A percentile compares a stretch with the other conserved stretches of the same genome.
Conservation (phyloP, 2,113 vertebrate species). For the western clawed frog (Xenopus tropicalis) region DNA sequence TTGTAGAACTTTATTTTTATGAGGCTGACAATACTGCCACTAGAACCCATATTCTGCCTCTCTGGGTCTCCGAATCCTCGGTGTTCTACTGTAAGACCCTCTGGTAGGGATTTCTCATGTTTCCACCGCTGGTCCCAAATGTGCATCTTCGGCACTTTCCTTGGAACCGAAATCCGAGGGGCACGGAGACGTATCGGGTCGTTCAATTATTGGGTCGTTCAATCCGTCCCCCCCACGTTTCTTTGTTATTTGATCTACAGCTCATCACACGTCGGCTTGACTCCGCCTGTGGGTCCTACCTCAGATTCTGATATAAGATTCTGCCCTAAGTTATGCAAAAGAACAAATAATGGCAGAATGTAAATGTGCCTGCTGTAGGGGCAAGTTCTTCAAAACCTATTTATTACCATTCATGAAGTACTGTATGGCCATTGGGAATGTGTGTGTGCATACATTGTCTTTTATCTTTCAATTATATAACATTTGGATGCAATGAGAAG, state of each 20-base stretch:
- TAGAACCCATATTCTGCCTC: neutral
- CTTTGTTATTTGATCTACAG: no score
- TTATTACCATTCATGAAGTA: neutral
- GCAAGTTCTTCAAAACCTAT: neutral
- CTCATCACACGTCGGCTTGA: neutral
- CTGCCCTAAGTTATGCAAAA: no score
- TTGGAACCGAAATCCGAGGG: no score
- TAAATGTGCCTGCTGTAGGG: no score
- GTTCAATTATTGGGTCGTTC: no score
- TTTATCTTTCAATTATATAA: neutral
- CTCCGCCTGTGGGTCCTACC: constrained; percentile 11
- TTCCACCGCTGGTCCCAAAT: neutral
- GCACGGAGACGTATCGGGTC: no score
- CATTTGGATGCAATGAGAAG: neutral
- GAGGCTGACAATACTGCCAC: neutral
- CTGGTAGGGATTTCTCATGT: neutral
- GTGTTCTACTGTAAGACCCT: neutral
- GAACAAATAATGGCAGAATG: no score
- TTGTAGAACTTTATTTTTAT: constrained; percentile 15
- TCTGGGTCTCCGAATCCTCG: neutral
- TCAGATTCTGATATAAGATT: constrained; percentile 5
- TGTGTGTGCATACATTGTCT: neutral
- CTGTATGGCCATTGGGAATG: neutral
- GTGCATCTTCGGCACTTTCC: neutral
- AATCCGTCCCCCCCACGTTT: no score